A percentile compares a stretch with the other conserved stretches of the same genome.
phyloP scores from a whole-genome alignment of 2,888 invertebrate genomes.

The Hirtodrosophila cameraria region DNA sequence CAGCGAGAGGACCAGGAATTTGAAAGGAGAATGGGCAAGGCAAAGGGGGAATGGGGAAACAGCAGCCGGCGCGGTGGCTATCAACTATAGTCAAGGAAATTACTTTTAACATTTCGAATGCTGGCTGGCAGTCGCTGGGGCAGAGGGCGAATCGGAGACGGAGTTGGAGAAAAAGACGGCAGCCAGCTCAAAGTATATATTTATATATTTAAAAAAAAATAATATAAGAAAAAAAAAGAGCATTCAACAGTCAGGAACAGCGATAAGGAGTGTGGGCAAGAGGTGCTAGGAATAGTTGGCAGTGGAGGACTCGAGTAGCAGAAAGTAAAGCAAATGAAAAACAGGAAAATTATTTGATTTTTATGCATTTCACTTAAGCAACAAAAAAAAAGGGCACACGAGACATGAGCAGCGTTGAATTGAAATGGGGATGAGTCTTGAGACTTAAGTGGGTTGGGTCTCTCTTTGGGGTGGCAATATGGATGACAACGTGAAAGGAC shows the following conservation, averaged over 20 bases:
- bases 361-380: constrained; percentile 77
- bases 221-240: background rate
- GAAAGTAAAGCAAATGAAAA: constrained; percentile 63
- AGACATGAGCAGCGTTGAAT: constrained; percentile 15
- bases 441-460: background rate
- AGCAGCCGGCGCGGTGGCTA: constrained; percentile 47
- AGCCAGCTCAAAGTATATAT: constrained; percentile 63
- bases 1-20: background rate
- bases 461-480: no score
- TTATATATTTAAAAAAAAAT: constrained; percentile 46
- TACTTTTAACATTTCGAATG: constrained; percentile 77
- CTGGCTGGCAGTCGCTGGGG: constrained; percentile 32
- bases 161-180: no score
- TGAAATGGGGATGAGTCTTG: background rate
- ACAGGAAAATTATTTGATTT: constrained; percentile 80
- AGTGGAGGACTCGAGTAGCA: constrained; percentile 9
- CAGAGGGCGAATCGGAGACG: constrained; percentile 26
- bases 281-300: no score
- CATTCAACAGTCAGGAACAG: constrained; percentile 10
- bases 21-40: background rate
- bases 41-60: background rate
- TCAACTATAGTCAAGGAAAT: constrained; percentile 78
- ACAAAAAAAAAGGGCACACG: constrained; percentile 60
- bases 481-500: constrained; percentile 22
- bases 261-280: background rate